phyloP scores from a whole-genome alignment of 2,113 vertebrate species.

The Hippotragus niger region DNA sequence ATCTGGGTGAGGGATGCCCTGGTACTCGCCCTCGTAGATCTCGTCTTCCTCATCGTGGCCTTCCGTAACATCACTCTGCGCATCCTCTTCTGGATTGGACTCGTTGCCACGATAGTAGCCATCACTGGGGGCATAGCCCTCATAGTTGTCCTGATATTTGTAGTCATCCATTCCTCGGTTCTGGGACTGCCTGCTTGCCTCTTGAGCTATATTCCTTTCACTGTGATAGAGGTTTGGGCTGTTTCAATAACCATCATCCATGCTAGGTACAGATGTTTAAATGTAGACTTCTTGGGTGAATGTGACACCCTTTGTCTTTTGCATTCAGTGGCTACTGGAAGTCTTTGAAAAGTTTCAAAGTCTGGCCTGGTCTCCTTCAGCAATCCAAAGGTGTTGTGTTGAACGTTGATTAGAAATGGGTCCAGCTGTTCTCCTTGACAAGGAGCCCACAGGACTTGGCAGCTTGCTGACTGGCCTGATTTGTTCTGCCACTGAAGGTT shows the following conservation, averaged over 20 bases:
- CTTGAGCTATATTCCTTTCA: constrained; percentile 74
- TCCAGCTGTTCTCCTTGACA: constrained; percentile 53
- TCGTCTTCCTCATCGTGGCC: constrained; percentile 96
- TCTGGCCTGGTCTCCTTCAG: constrained; percentile 56
- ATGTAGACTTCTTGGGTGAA: background rate
- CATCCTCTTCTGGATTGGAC: constrained; percentile 89
- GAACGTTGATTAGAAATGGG: constrained; percentile 42
- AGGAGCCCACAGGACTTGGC: constrained; percentile 41
- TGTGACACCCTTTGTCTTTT: constrained; percentile 14
- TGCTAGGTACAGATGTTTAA: constrained; percentile 60
- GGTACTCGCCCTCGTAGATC: constrained; percentile 98
- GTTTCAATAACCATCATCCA: constrained; percentile 89
- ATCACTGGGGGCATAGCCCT: constrained; percentile 78
- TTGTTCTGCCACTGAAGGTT: constrained; percentile 69
- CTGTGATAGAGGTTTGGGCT: constrained; percentile 81
- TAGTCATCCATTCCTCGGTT: constrained; percentile 79
- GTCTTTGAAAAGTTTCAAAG: constrained; percentile 60
- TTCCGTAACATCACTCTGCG: constrained; percentile 94
- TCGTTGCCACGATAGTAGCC: constrained; percentile 86
- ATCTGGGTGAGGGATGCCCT: constrained; percentile 96
- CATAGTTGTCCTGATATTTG: constrained; percentile 84
- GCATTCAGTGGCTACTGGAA: constrained; percentile 24
- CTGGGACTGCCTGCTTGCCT: constrained; percentile 26
- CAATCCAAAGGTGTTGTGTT: background rate
- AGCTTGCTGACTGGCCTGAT: constrained; percentile 45